Evolutionary conservation across 2,113 vertebrate species (phyloP).

Genomic region (Isichthys henryi): DNA sequence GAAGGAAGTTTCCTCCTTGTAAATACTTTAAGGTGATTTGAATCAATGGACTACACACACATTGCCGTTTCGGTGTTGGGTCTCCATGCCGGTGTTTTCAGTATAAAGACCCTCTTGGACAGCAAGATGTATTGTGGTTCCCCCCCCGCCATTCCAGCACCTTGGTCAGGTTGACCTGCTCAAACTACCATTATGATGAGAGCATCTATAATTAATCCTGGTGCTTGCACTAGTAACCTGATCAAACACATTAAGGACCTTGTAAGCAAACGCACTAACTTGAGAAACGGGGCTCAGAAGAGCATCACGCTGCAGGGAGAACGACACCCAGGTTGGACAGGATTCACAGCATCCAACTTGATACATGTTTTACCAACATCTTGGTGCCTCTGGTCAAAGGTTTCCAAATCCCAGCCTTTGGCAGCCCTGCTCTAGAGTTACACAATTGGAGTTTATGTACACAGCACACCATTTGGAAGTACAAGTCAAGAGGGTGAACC

Average conservation of each 20-base stretch:
- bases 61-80: constrained; percentile 49
- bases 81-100: constrained; percentile 63
- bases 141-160: neutral
- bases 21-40: constrained; percentile 83
- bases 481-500: no score
- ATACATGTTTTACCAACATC: no score
- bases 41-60: constrained; percentile 35
- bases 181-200: neutral
- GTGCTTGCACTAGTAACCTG: neutral
- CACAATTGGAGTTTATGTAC: neutral
- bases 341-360: neutral
- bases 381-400: no score
- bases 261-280: neutral
- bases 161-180: neutral
- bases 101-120: constrained; percentile 3
- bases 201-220: neutral
- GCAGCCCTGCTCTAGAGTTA: neutral
- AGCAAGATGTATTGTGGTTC: neutral
- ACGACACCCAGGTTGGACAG: neutral
- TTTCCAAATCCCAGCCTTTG: no score
- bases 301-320: neutral
- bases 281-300: neutral
- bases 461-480: neutral
- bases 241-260: neutral
- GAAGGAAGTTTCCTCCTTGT: constrained; percentile 72